Percentiles rank a stretch among this genome's conserved stretches.
Conservation (phyloP, 2,888 invertebrate genomes). For the Phalangium opilio region DNA sequence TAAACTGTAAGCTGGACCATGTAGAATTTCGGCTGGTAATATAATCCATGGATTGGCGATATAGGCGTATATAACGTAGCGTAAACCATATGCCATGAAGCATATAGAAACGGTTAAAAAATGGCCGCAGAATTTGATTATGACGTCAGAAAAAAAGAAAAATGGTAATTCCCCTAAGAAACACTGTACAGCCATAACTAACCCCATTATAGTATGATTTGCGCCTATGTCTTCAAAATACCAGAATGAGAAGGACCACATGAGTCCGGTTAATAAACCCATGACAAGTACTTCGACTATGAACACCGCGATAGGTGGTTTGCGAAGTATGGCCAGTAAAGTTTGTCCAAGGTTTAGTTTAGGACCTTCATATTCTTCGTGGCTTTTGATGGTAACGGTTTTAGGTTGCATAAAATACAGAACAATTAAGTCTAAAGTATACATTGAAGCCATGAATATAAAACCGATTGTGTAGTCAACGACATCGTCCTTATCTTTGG, state of each 20-base stretch:
- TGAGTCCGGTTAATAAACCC: slow-evolving; percentile 8
- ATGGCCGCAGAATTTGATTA: slow-evolving; percentile 16
- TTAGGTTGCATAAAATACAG: too few species aligned
- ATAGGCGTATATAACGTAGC: slow-evolving; percentile 26
- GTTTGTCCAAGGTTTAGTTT: slow-evolving; percentile 8
- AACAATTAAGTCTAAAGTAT: not conserved
- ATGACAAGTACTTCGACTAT: slow-evolving; percentile 5
- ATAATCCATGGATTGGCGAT: slow-evolving; percentile 26
- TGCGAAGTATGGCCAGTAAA: not conserved
- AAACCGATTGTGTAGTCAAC: slow-evolving; percentile 4
- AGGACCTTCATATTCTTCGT: not conserved
- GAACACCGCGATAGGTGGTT: slow-evolving; percentile 8
- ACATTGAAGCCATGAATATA: not conserved
- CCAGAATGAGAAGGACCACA: slow-evolving; percentile 10
- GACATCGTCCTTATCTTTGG: not conserved
- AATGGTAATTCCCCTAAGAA: slow-evolving; percentile 74
- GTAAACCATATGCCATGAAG: slow-evolving; percentile 23
- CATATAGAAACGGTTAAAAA: slow-evolving; percentile 26
- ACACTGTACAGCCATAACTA: slow-evolving; percentile 43
- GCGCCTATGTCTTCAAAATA: slow-evolving; percentile 9
- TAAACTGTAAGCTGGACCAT: slow-evolving; percentile 30
- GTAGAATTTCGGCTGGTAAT: slow-evolving; percentile 26
- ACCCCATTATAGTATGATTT: slow-evolving; percentile 8
- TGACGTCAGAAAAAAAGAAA: slow-evolving; percentile 51
- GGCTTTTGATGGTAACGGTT: too few species aligned